A percentile compares a stretch with the other conserved stretches of the same genome.
These are phyloP conservation scores for Neoseiulus cucumeris DNA, from an alignment of 1,140 invertebrate species.

Conservation along the genomic window DNA sequence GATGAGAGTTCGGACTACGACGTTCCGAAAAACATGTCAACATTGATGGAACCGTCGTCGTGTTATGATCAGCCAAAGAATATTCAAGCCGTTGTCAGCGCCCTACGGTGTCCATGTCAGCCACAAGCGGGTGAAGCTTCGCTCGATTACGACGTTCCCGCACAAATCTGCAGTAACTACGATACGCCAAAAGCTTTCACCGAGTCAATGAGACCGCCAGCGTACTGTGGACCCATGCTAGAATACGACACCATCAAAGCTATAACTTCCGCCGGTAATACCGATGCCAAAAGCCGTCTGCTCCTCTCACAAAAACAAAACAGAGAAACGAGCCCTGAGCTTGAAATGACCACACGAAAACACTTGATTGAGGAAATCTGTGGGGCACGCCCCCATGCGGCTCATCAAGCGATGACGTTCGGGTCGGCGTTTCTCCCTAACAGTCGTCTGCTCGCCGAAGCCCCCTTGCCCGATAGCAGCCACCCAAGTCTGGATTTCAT, in stretches of 20 bases:
- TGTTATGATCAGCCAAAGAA: slow-evolving; percentile 10
- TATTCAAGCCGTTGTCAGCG: background rate
- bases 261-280: background rate
- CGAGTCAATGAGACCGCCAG: background rate
- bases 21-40: background rate
- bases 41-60: background rate
- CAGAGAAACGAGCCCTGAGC: no score
- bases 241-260: background rate
- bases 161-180: background rate
- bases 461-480: no score
- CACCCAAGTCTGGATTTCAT: no score
- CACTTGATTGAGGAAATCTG: no score
- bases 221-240: background rate
- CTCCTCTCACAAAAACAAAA: background rate
- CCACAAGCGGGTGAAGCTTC: background rate
- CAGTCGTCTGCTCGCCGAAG: no score
- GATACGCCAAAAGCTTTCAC: background rate
- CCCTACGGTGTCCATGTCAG: background rate
- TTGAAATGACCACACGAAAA: no score
- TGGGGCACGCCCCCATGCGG: no score
- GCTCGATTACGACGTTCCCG: background rate
- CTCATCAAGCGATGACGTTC: no score
- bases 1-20: slow-evolving; percentile 7
- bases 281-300: background rate
- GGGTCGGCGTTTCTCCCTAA: no score